Conservation (phyloP, 2,888 invertebrate species). For the Bimastos eiseni region DNA sequence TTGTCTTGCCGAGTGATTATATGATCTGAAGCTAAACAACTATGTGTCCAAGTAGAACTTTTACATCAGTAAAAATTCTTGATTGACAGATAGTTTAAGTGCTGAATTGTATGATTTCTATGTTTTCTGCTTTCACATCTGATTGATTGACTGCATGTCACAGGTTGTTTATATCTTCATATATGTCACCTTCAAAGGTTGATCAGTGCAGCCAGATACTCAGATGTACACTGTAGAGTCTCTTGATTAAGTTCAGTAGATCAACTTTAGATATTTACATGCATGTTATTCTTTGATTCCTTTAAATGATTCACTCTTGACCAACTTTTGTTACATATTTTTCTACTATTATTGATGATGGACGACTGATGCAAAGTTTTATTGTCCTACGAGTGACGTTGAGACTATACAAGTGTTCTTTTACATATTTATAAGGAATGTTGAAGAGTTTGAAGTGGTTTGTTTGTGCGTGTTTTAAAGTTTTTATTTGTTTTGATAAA, state of each 20-base stretch:
- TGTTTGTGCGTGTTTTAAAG: not conserved
- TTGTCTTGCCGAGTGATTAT: not conserved
- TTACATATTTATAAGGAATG: constrained; percentile 24
- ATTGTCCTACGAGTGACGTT: not conserved
- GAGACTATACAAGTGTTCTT: not conserved
- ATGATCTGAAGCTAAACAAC: not conserved
- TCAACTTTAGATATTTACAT: not conserved
- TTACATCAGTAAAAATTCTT: not conserved
- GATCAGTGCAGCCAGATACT: not conserved
- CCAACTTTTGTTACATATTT: constrained; percentile 26
- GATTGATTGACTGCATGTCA: not conserved
- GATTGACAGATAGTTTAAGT: not conserved
- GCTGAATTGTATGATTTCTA: not conserved
- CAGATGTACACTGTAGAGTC: not conserved
- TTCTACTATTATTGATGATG: constrained; percentile 19
- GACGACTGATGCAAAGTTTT: not conserved
- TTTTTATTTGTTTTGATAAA: constrained; percentile 16
- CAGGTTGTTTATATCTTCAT: not conserved
- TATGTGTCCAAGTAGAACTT: not conserved
- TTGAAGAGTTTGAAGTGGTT: constrained; percentile 20
- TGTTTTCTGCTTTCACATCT: not conserved
- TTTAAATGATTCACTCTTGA: constrained; percentile 2
- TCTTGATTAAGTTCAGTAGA: not conserved
- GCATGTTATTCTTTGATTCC: not conserved
- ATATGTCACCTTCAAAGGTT: not conserved